Base-by-base conservation (phyloP, 2,797 vertebrate species). In the Masticophis lateralis region DNA sequence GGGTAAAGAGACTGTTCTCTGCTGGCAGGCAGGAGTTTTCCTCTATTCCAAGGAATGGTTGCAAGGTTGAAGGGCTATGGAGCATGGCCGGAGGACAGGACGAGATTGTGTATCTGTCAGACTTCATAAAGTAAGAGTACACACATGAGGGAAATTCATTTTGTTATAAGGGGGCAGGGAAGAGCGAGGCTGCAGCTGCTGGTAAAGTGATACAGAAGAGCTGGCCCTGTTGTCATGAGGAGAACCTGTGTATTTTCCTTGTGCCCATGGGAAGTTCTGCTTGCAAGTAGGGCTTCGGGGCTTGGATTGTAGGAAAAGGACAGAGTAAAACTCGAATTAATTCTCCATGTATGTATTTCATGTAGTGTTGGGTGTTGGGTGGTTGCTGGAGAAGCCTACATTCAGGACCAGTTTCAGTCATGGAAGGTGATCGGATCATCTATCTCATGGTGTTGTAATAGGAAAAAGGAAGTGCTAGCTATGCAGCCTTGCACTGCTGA, bases 151-250 rank as follows among this genome's bases (percentile, higher is more conserved):
- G 69, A 89, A 59, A 27, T 94, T 94, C 0, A 9, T 94, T 94
- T 94, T 63, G 20, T 88, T 95, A 74, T 57, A 92, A 37, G 93
- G 37, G 90, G 94, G 55, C 32, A 69, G 91, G 18, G 83, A 57
- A 20, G 43, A 69, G 63, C 13, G 43, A 91, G 43, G 5, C 66
- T 91, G 83, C 55, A 88, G 4, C 90, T 93, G 91, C 89, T 92
- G 53, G 88, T 92, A 90, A 94, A 92, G 86, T 63, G 89, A 90
- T 90, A 69, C 37, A 56, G 89, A 88, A 86, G 63, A 37, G 59
- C 27, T 51, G 47, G 88, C 88, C 51, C 59, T 25, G 4, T 88
- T 94, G 92, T 89, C 88, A 79, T 18, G 37, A 59, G 55, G 79
- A 0, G 5, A 60, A 83, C 90, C 90, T 60, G 11, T 83, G 90